A percentile compares a stretch with the other conserved stretches of the same genome.
phyloP scores from a whole-genome alignment of 2,888 invertebrate genomes.

The Lycia hirtaria region DNA sequence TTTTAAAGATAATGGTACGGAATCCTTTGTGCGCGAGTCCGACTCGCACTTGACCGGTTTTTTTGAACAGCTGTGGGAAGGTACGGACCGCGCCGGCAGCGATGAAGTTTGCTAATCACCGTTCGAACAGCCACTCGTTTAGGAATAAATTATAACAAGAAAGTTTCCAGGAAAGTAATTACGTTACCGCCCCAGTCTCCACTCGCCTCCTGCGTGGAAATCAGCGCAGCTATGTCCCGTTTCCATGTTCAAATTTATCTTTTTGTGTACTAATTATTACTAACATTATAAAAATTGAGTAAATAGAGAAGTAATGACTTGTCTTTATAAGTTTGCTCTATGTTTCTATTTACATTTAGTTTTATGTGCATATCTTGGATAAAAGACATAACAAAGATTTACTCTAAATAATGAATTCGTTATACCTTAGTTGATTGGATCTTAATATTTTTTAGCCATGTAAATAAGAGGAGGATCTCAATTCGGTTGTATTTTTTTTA shows the following conservation, averaged over 20 bases:
- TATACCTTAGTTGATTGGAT: too few species aligned
- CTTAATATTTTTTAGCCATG: too few species aligned
- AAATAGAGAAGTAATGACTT: too few species aligned
- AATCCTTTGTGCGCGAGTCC: background rate
- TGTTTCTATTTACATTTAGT: too few species aligned
- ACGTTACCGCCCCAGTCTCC: conserved; percentile 48
- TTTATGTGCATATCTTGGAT: too few species aligned
- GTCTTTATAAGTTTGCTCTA: too few species aligned
- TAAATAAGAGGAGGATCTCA: too few species aligned
- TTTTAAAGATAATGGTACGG: too few species aligned
- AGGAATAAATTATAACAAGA: conserved; percentile 67
- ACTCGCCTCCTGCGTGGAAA: conserved; percentile 42
- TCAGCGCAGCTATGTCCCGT: background rate
- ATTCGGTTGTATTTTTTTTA: too few species aligned
- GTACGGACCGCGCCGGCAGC: conserved; percentile 22
- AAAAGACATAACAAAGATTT: too few species aligned
- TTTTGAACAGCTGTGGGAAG: background rate
- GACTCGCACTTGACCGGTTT: background rate
- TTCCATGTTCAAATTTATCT: background rate
- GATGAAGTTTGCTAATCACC: conserved; percentile 70
- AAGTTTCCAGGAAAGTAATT: conserved; percentile 65
- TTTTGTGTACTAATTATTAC: background rate
- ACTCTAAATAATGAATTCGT: too few species aligned
- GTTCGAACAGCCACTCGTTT: conserved; percentile 65
- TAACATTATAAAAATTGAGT: background rate